A percentile compares a stretch with the other conserved stretches of the same genome.
These are phyloP conservation scores for Zoanthus sociatus DNA, from an alignment of 92 coral and sea anemone genomes.

Conservation along the genomic window DNA sequence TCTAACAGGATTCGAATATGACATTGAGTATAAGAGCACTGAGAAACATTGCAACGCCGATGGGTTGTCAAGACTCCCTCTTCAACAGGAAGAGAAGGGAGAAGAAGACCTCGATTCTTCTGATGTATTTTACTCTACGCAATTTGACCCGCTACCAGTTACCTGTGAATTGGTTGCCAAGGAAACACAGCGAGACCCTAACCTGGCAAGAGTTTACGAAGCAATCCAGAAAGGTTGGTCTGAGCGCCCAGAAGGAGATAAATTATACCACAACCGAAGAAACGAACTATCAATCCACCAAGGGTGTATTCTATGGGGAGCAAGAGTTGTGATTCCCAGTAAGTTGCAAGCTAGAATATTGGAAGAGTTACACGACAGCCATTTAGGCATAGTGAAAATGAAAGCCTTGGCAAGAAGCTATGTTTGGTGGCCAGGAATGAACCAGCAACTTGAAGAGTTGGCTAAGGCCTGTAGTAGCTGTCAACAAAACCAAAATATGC, in stretches of 20 bases:
- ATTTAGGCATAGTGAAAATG: slow-evolving; percentile 55
- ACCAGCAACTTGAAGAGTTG: slow-evolving; percentile 10
- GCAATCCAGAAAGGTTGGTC: slow-evolving; percentile 55
- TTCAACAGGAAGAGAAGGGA: not conserved
- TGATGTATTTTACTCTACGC: too few relatives aligned
- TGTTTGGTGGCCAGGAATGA: slow-evolving; percentile 17
- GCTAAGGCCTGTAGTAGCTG: slow-evolving; percentile 15
- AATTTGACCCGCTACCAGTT: too few relatives aligned
- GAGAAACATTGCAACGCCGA: too few relatives aligned
- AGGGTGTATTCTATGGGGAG: slow-evolving; percentile 62
- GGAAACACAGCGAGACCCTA: slow-evolving; percentile 65
- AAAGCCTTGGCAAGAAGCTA: slow-evolving; percentile 59
- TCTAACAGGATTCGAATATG: too few relatives aligned
- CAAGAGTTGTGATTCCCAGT: slow-evolving; percentile 47
- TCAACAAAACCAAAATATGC: slow-evolving; percentile 2
- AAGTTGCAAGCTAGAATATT: slow-evolving; percentile 39
- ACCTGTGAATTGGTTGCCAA: slow-evolving; percentile 25
- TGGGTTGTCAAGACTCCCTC: too few relatives aligned
- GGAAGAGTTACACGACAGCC: slow-evolving; percentile 49
- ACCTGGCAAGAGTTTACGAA: slow-evolving; percentile 50
- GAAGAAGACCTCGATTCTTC: too few relatives aligned
- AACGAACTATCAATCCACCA: slow-evolving; percentile 62
- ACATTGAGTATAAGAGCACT: too few relatives aligned
- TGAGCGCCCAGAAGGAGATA: not conserved
- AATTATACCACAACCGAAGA: slow-evolving; percentile 46